These are phyloP conservation scores for Danio aesculapii DNA, from an alignment of 2,797 vertebrate species.

Conservation along the genomic window DNA sequence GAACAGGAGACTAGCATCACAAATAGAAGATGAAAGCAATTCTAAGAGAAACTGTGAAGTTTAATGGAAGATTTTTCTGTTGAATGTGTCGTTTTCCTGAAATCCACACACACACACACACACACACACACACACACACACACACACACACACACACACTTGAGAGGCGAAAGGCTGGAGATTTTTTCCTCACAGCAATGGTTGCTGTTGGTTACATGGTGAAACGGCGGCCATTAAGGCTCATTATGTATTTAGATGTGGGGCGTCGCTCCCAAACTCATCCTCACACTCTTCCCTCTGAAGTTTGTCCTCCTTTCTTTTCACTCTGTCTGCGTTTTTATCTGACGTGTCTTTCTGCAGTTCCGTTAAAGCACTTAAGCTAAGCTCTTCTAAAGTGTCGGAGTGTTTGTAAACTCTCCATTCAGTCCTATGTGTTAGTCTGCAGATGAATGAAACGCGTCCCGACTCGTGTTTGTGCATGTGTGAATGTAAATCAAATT, in stretches of 20 bases:
- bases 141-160: constrained; percentile 73
- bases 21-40: background rate
- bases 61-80: background rate
- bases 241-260: constrained; percentile 58
- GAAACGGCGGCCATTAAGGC: constrained; percentile 43
- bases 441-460: background rate
- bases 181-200: constrained; percentile 42
- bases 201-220: constrained; percentile 57
- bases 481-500: constrained; percentile 27
- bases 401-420: constrained; percentile 47
- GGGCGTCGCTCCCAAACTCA: constrained; percentile 28
- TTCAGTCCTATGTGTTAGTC: constrained; percentile 11
- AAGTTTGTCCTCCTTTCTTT: constrained; percentile 11
- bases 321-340: constrained; percentile 47
- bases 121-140: constrained; percentile 58
- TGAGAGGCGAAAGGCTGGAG: constrained; percentile 43
- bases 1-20: background rate
- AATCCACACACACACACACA: constrained; percentile 66
- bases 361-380: constrained; percentile 3
- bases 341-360: constrained; percentile 67
- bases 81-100: constrained; percentile 3
- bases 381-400: constrained; percentile 65
- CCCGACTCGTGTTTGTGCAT: background rate
- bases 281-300: constrained; percentile 17
- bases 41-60: background rate